Conservation (phyloP, 2,113 vertebrate species). For the Hipposideros armiger region DNA sequence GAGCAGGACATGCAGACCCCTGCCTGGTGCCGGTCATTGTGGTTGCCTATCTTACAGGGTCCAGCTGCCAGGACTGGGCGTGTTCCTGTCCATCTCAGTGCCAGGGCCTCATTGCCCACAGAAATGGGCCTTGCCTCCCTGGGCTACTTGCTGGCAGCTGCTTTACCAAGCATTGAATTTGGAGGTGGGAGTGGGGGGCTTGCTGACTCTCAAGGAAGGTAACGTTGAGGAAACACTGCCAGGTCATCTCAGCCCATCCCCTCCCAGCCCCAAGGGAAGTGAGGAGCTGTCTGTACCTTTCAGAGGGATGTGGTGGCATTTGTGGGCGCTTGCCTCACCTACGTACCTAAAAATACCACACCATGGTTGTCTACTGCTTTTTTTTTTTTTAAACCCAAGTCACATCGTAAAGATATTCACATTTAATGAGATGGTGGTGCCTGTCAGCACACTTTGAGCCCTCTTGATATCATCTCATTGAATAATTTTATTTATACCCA, state of each 20-base stretch:
- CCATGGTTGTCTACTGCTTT: constrained; percentile 54
- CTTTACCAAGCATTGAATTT: neutral
- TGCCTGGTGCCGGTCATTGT: neutral
- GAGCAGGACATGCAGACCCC: neutral
- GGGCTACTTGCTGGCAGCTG: neutral
- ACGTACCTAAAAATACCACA: constrained; percentile 73
- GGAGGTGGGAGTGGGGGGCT: neutral
- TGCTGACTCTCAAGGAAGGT: constrained; percentile 4
- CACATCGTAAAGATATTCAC: constrained; percentile 66
- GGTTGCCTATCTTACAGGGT: neutral
- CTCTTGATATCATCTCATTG: constrained; percentile 74
- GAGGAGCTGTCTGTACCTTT: constrained; percentile 51
- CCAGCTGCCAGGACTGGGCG: neutral
- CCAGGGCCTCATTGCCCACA: neutral
- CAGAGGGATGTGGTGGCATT: constrained; percentile 50
- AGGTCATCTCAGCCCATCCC: neutral
- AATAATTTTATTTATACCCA: constrained; percentile 71
- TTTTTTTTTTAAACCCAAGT: neutral
- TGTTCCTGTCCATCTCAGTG: neutral
- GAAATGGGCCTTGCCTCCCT: neutral
- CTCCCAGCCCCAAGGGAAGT: neutral
- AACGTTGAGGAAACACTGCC: neutral
- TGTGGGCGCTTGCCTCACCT: constrained; percentile 69
- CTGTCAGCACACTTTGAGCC: constrained; percentile 58
- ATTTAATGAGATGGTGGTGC: constrained; percentile 71